Percentiles rank a stretch among this genome's conserved stretches.
Evolutionary conservation across 2,888 invertebrate species (phyloP).

Genomic region (Plebejus melissa): DNA sequence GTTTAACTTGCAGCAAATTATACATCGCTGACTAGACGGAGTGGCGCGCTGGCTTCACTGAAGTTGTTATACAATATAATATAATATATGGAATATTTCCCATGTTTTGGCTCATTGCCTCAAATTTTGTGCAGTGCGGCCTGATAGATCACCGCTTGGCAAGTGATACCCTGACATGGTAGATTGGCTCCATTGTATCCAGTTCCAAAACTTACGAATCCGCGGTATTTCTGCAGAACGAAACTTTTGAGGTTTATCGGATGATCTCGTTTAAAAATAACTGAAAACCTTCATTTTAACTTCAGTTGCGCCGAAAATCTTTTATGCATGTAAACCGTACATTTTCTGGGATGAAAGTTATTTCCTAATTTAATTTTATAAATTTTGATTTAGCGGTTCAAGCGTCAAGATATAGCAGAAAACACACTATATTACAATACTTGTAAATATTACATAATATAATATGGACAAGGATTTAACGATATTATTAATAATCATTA

Average conservation of each 20-base stretch:
- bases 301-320: too few species aligned
- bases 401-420: too few species aligned
- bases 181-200: conserved; percentile 11
- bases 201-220: neutral
- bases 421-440: too few species aligned
- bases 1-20: neutral
- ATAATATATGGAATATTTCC: conserved; percentile 20
- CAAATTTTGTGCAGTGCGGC: conserved; percentile 27
- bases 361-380: too few species aligned
- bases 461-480: too few species aligned
- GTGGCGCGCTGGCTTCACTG: neutral
- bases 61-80: conserved; percentile 3
- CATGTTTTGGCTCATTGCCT: conserved; percentile 30
- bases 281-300: neutral
- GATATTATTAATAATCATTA: too few species aligned
- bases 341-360: too few species aligned
- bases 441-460: too few species aligned
- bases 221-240: neutral
- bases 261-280: neutral
- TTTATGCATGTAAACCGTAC: too few species aligned
- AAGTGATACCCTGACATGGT: conserved; percentile 25
- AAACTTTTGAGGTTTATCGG: neutral
- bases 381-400: too few species aligned
- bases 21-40: conserved; percentile 5
- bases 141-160: conserved; percentile 28